Base-by-base conservation (phyloP, 2,797 vertebrate genomes). In the Galaxias olidus region DNA sequence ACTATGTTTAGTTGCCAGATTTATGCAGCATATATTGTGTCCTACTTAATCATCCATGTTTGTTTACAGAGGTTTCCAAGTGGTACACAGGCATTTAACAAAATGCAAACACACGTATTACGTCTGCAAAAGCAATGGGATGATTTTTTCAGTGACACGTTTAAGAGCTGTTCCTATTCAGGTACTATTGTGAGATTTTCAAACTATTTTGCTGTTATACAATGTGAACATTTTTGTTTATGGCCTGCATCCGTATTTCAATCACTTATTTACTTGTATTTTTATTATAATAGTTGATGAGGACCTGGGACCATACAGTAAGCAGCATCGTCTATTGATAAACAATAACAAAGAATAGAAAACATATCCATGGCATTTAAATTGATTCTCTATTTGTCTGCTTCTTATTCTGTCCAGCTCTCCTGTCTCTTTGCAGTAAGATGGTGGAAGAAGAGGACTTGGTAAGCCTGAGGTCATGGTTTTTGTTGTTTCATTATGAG, bases 281-380 rank as follows among this genome's bases (percentile, higher is more conserved):
- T 30, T n/a, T 43, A n/a, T n/a, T 19, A 10, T 46, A 47, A 59
- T 45, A 60, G 59, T 48, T 60, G n/a, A 60, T 30, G 45, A 49
- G 14, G 14, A 9, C 14, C 59, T 60, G 46, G 59, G 20, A 49
- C 59, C 59, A 30, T 48, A 49, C 59, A 60, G 59, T 60, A 60
- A 60, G 54, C 14, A 43, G 55, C 14, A 42, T 17, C 41, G 17
- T 44, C n/a, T 12, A 10, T 17, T 14, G 1, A n/a, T 9, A 60
- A 30, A 47, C 11, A 47, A 10, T 4, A 42, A 15, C 41, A 57
- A 4, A 30, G 19, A 60, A 14, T 60, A 20, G n/a, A 46, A 12
- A 13, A 19, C 45, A 19, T 8, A 47, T 11, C 13, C n/a, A 8
- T n/a, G 17, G 14, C 17, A 50, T 50, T 13, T 50, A 12, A 0